Base-by-base conservation (phyloP, 2,797 vertebrate species). In the Schizopygopsis malacanthus region DNA sequence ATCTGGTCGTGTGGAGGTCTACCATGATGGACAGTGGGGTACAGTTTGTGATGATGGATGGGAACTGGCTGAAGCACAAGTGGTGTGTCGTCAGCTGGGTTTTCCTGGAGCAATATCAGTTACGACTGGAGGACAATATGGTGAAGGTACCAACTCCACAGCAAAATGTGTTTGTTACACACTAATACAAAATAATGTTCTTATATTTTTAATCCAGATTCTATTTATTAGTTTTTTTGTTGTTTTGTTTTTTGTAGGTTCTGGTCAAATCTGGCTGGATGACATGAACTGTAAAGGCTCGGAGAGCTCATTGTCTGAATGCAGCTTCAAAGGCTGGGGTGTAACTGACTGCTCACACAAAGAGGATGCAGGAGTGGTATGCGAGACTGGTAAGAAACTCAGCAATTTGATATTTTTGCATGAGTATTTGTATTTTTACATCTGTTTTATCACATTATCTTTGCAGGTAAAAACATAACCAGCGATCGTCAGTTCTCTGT, bases 221-320 rank as follows among this genome's bases (percentile, higher is more conserved):
- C 10, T 47, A 0, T 37, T 81, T 41, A 41, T 33, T 33, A 3
- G 33, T 41, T 13, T 47, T 4, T 2, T 45, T 16, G 33, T 33
- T 33, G 33, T 33, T 33, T 33, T 33, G 33, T 4, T 45, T 3
- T 83, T 5, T 83, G 45, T 11, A 76, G 95, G 88, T 0, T 54
- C 92, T 85, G 93, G 94, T 78, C 91, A 82, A 1, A 92, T 96
- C 87, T 95, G 94, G 95, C 87, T 95, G 28, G 94, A 96, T 90
- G 94, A 95, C 0, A 8, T 95, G 6, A 65, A n/a, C 0, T 96
- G 95, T 86, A 83, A 88, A 33, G 95, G 95, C 65, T 92, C 91
- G 6, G 95, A 96, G 89, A 91, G 43, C 0, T 82, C 86, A 54
- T 91, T 96, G 71, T 83, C 90, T 12, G 78, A 79, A 0, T 96